These are phyloP conservation scores for Calephelis virginiensis DNA, from an alignment of 1,140 invertebrate genomes.

Conservation along the genomic window DNA sequence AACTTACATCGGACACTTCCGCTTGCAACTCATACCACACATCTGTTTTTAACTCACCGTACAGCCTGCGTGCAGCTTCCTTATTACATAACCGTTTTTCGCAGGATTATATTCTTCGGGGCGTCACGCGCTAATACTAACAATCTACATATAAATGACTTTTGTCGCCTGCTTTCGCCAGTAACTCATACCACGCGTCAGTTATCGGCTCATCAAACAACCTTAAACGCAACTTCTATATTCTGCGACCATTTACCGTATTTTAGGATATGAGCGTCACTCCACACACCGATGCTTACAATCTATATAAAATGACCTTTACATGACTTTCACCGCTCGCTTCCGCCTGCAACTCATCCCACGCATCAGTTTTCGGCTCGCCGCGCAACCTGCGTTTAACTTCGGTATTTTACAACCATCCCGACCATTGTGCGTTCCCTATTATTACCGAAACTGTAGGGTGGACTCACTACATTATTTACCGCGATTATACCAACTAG, in stretches of 20 bases:
- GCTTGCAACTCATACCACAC: slow-evolving; percentile 18
- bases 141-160: background rate
- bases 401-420: slow-evolving; percentile 41
- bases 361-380: slow-evolving; percentile 22
- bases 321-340: background rate
- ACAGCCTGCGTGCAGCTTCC: slow-evolving; percentile 33
- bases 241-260: slow-evolving; percentile 34
- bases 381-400: slow-evolving; percentile 33
- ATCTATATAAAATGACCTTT: no score
- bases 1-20: background rate
- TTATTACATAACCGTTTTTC: slow-evolving; percentile 40
- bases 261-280: no score
- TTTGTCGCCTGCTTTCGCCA: background rate
- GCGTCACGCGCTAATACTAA: no score
- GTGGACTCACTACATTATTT: slow-evolving; percentile 24
- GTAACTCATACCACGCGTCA: slow-evolving; percentile 19
- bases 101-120: no score
- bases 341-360: slow-evolving; percentile 18
- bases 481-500: slow-evolving; percentile 8
- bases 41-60: slow-evolving; percentile 25
- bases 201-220: slow-evolving; percentile 26
- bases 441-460: slow-evolving; percentile 29
- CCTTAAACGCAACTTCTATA: slow-evolving; percentile 36
- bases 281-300: no score
- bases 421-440: slow-evolving; percentile 36